Percentiles rank a stretch among this genome's conserved stretches.
phyloP scores from a whole-genome alignment of 2,888 invertebrate species.

The Tromatobia lineatoria region DNA sequence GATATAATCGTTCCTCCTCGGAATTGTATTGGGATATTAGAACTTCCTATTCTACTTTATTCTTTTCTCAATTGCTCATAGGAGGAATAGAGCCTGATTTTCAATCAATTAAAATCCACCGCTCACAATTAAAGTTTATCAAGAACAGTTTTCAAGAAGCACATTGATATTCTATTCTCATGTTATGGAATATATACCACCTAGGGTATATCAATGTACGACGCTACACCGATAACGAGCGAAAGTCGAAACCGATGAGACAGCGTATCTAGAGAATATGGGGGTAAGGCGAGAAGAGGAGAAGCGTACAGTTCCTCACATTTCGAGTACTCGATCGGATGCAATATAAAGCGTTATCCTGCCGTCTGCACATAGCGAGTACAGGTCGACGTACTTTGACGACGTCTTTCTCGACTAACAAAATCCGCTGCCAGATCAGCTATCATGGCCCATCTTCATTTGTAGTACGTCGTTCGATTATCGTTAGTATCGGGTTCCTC shows the following conservation, averaged over 20 bases:
- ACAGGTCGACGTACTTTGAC: background rate
- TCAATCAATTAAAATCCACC: background rate
- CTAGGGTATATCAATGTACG: constrained; percentile 13
- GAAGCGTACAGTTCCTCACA: background rate
- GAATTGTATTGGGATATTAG: no score
- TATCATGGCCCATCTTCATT: background rate
- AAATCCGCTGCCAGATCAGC: background rate
- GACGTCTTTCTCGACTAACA: constrained; percentile 1
- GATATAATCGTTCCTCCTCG: no score
- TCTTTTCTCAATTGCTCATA: no score
- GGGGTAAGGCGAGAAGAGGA: constrained; percentile 52
- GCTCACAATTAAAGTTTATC: background rate
- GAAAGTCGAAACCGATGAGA: constrained; percentile 46
- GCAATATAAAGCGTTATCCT: constrained; percentile 14
- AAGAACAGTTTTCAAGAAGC: background rate
- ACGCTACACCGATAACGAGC: constrained; percentile 40
- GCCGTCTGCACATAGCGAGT: background rate
- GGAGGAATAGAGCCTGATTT: no score
- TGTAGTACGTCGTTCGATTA: background rate
- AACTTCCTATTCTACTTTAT: no score
- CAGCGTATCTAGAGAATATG: constrained; percentile 36
- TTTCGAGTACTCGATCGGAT: constrained; percentile 24
- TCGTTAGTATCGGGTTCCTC: background rate
- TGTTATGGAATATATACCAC: background rate
- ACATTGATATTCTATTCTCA: background rate